Evolutionary conservation across 2,797 vertebrate genomes (phyloP).

Genomic region (Setipinna tenuifilis): DNA sequence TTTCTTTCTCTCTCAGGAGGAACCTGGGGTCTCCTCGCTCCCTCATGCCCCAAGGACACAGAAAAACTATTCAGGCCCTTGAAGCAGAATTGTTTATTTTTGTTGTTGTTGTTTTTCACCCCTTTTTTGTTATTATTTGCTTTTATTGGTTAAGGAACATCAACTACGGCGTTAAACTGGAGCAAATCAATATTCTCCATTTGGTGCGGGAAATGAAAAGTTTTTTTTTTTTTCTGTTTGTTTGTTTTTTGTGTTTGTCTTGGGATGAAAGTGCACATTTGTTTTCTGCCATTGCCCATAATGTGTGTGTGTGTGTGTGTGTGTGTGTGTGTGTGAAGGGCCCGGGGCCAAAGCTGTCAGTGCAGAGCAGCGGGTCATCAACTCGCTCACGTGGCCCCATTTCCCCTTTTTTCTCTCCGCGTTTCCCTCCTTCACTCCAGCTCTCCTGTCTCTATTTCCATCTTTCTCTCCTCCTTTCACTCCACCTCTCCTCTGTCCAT

Average conservation of each 20-base stretch:
- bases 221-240: conserved; percentile 29
- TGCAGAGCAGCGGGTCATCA: background rate
- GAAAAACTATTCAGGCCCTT: background rate
- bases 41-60: background rate
- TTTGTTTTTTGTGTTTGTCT: background rate
- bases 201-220: conserved; percentile 47
- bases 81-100: background rate
- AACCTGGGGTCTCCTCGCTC: no score
- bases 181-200: conserved; percentile 48
- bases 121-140: conserved; percentile 15
- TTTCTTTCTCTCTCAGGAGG: conserved; percentile 22
- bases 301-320: no score
- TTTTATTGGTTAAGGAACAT: conserved; percentile 15
- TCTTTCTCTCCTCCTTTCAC: no score
- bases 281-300: background rate
- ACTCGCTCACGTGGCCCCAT: background rate
- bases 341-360: background rate
- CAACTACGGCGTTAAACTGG: background rate
- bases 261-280: background rate
- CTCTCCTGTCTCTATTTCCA: background rate
- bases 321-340: no score
- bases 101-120: background rate
- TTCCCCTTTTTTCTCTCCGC: background rate
- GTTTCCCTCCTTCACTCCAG: background rate
- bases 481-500: no score